phyloP scores from a whole-genome alignment of 2,113 vertebrate genomes.

The Murina feae region DNA sequence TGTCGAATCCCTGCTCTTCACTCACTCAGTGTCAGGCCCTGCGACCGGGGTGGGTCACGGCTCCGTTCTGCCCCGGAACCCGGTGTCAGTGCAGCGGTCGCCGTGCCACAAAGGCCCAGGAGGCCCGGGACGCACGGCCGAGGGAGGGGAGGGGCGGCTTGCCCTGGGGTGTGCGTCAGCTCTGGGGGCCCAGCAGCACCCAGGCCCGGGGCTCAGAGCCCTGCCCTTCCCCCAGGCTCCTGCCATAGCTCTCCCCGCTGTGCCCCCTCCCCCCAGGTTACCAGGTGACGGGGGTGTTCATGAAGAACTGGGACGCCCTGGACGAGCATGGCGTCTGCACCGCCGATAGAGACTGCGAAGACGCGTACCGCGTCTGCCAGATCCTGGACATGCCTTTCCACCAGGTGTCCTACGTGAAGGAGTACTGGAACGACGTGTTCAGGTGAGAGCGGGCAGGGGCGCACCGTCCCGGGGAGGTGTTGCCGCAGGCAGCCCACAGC shows the following conservation, averaged over 20 bases:
- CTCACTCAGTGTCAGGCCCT: neutral
- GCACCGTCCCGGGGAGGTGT: neutral
- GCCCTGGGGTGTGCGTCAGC: fast-evolving
- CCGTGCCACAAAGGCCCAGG: neutral
- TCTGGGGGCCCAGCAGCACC: fast-evolving
- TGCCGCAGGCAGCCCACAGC: fast-evolving
- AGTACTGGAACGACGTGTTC: conserved; percentile 98
- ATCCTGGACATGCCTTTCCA: conserved; percentile 91
- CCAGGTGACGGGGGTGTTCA: conserved; percentile 92
- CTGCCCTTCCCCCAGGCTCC: neutral
- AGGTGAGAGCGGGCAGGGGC: conserved; percentile 78
- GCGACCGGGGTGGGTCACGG: too few relatives aligned
- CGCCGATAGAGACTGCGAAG: conserved; percentile 91
- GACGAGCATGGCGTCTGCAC: conserved; percentile 90
- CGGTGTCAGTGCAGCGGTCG: fast-evolving
- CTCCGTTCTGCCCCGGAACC: fast-evolving
- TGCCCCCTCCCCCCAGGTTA: conserved; percentile 82
- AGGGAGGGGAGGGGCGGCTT: neutral
- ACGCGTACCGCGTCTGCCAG: conserved; percentile 90
- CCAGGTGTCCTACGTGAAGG: conserved; percentile 94
- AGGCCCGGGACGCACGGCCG: too few relatives aligned
- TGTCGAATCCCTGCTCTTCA: neutral
- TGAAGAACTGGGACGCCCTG: conserved; percentile 96
- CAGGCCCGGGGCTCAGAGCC: fast-evolving
- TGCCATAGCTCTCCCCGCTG: fast-evolving